Conservation (phyloP, 2,797 vertebrate species). For the Rhinichthys osculus region DNA sequence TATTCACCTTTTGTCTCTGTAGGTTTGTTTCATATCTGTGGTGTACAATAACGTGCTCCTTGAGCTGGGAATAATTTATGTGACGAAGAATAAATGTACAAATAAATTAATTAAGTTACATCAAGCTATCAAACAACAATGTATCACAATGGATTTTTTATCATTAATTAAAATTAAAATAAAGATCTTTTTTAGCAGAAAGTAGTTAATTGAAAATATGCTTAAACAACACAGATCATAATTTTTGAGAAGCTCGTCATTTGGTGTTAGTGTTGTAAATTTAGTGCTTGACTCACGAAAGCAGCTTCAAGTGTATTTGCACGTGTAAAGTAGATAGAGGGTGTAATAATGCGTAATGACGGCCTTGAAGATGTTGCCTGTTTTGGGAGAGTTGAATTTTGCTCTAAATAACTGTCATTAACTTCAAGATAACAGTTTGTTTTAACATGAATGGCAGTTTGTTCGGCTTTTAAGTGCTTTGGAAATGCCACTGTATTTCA, state of each 20-base stretch:
- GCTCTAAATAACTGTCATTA: conserved; percentile 22
- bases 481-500: conserved; percentile 37
- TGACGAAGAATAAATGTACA: too few relatives aligned
- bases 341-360: conserved; percentile 28
- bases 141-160: too few relatives aligned
- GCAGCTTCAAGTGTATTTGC: background rate
- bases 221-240: background rate
- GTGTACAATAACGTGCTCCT: background rate
- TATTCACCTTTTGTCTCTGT: too few relatives aligned
- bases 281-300: background rate
- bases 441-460: conserved; percentile 24
- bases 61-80: too few relatives aligned
- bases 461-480: conserved; percentile 33
- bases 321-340: conserved; percentile 8
- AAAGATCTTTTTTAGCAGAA: background rate
- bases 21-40: background rate
- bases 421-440: conserved; percentile 23
- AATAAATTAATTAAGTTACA: too few relatives aligned
- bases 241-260: background rate
- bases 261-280: background rate
- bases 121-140: background rate
- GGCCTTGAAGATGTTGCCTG: background rate
- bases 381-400: conserved; percentile 11
- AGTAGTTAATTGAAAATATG: background rate
- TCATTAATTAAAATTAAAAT: background rate